These are phyloP conservation scores for Philopotamus ludificatus DNA, from an alignment of 1,140 invertebrate genomes.

Conservation along the genomic window DNA sequence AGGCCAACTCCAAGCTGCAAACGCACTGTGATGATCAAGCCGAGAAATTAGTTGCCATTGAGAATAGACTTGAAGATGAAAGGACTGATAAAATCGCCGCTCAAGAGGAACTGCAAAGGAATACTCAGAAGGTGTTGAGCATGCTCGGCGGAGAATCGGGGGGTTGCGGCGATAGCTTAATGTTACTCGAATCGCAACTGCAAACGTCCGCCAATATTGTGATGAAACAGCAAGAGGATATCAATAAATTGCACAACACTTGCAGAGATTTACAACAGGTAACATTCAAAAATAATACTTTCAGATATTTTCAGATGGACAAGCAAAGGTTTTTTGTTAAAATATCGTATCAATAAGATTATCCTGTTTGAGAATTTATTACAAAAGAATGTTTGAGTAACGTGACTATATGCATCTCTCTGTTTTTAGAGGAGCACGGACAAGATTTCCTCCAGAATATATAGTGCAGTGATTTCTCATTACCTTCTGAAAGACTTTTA, in stretches of 20 bases:
- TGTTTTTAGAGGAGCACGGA: no score
- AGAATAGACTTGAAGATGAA: slow-evolving; percentile 61
- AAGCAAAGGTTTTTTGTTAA: no score
- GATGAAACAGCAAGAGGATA: slow-evolving; percentile 72
- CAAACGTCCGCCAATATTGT: slow-evolving; percentile 73
- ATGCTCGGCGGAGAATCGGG: slow-evolving; percentile 64
- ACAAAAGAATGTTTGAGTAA: no score
- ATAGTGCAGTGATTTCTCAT: no score
- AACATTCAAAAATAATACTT: slow-evolving; percentile 34
- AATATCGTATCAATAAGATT: no score
- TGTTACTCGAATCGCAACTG: slow-evolving; percentile 72
- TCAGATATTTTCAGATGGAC: no score
- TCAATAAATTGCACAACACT: slow-evolving; percentile 65
- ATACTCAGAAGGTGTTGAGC: slow-evolving; percentile 68
- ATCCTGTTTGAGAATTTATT: no score
- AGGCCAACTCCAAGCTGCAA: slow-evolving; percentile 45
- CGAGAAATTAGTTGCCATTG: slow-evolving; percentile 53
- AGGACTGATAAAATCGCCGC: slow-evolving; percentile 68
- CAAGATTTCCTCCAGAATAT: no score
- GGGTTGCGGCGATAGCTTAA: slow-evolving; percentile 65
- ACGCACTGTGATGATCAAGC: slow-evolving; percentile 48
- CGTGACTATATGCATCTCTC: no score
- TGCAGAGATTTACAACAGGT: slow-evolving; percentile 67
- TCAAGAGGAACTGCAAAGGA: slow-evolving; percentile 69
- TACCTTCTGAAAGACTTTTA: no score